Base-by-base conservation (phyloP, 2,888 invertebrate species). In the Automeris io region DNA sequence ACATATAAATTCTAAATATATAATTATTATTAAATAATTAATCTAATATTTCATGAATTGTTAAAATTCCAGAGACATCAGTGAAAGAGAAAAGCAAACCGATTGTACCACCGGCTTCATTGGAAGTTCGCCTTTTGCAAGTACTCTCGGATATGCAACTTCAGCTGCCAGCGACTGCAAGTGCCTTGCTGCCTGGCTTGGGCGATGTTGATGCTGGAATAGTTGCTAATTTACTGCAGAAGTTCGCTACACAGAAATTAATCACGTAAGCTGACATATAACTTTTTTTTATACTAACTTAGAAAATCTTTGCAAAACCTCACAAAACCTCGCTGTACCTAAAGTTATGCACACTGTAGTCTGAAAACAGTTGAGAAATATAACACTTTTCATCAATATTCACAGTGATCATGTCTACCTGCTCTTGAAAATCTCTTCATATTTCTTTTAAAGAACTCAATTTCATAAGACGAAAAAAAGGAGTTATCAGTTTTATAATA, bases 231-330 rank as follows among this genome's bases (percentile, higher is more conserved):
- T 54, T 87, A 7, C 50, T 87, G 13, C 76, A 79, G 43, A 87
- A 87, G 52, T 87, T 87, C 66, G 83, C 85, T 1, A 87, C 86
- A 5, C 87, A 87, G 51, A 83, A 86, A 35, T 65, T 87, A 39
- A 87, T 88, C 34, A 79, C 57, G 87, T 88, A 62, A 72, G 77
- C 62, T 31, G 23, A 1, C 19, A 6, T 31, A 3, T n/a, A 7
- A 19, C 1, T 32, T 7, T 9, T 11, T 19, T 32, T 32, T 16
- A 18, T 11, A 19, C 2, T 19, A 19, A 6, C n/a, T 0, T 2
- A 18, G 31, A 5, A 16, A 18, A 5, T 13, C 6, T 2, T 16
- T 1, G n/a, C n/a, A n/a, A n/a, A n/a, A n/a, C n/a, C n/a, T n/a
- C n/a, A n/a, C n/a, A n/a, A n/a, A n/a, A n/a, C n/a, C n/a, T n/a